A percentile compares a stretch with the other conserved stretches of the same genome.
These are phyloP conservation scores for Craseonycteris thonglongyai DNA, from an alignment of 2,113 vertebrate genomes.

Conservation along the genomic window DNA sequence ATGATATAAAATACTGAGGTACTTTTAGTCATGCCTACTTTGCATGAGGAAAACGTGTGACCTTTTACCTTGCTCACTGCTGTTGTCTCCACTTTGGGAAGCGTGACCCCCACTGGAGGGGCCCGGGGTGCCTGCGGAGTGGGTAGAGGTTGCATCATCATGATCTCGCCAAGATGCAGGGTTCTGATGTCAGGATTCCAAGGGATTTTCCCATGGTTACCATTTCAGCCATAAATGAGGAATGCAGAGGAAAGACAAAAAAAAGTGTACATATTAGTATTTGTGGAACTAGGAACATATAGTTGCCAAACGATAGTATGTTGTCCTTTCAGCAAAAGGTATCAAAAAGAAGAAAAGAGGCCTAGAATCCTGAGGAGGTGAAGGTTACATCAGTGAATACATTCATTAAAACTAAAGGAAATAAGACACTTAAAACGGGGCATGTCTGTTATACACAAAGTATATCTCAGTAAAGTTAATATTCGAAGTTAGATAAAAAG, in stretches of 20 bases:
- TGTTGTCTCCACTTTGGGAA: conserved; percentile 99
- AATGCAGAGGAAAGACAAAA: conserved; percentile 79
- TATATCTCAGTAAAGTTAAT: neutral
- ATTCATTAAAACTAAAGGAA: neutral
- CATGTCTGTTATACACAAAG: neutral
- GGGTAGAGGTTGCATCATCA: conserved; percentile 98
- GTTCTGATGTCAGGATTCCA: conserved; percentile 90
- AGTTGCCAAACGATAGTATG: neutral
- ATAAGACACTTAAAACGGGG: neutral
- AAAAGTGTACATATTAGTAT: conserved; percentile 83
- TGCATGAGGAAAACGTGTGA: conserved; percentile 76
- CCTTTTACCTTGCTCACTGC: conserved; percentile 99
- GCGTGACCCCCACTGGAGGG: conserved; percentile 99
- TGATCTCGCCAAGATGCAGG: conserved; percentile 99
- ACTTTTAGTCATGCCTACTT: conserved; percentile 79
- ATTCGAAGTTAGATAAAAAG: neutral
- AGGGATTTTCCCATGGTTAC: conserved; percentile 85
- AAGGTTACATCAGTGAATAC: neutral
- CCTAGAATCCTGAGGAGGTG: neutral
- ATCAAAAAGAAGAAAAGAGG: neutral
- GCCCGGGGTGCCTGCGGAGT: conserved; percentile 98
- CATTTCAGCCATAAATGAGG: conserved; percentile 87
- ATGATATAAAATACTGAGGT: conserved; percentile 75
- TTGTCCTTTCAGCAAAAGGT: neutral
- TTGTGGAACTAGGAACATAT: conserved; percentile 67